Percentiles rank a stretch among this genome's conserved stretches.
Evolutionary conservation across 2,888 invertebrate genomes (phyloP).

Genomic region (Hypselothyrea guttata): DNA sequence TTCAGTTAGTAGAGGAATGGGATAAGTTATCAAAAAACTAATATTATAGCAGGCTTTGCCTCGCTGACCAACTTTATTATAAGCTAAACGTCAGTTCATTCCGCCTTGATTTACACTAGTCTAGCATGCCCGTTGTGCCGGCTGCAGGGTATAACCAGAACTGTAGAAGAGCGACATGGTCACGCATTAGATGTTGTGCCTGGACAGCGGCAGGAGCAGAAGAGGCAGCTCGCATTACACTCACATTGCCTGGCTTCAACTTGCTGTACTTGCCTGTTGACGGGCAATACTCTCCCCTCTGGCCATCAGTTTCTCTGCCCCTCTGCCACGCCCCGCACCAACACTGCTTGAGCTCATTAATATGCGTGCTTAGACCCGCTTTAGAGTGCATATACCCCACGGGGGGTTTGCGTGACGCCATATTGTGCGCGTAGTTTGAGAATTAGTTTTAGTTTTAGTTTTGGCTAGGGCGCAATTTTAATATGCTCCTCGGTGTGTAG

Average conservation of each 20-base stretch:
- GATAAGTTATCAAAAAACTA: no score
- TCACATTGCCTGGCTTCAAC: constrained; percentile 2
- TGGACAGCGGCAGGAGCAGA: constrained; percentile 16
- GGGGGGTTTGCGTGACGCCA: constrained; percentile 44
- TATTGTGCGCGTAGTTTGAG: constrained; percentile 10
- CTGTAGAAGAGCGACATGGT: constrained; percentile 8
- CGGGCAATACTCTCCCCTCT: background rate
- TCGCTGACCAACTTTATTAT: no score
- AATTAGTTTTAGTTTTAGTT: constrained; percentile 4
- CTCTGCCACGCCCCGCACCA: background rate
- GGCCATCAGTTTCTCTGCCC: no score
- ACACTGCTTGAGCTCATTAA: constrained; percentile 34
- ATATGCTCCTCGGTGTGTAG: constrained; percentile 15
- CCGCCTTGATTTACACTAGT: no score
- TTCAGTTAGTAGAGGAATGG: no score
- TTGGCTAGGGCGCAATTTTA: constrained; percentile 24
- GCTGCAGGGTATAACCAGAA: background rate
- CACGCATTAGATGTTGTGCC: constrained; percentile 38
- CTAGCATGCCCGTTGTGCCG: no score
- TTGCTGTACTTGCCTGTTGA: background rate
- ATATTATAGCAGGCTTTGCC: no score
- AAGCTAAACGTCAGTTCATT: no score
- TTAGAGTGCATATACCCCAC: constrained; percentile 7
- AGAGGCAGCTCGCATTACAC: constrained; percentile 31
- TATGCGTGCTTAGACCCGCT: constrained; percentile 29